phyloP scores from a whole-genome alignment of 2,888 invertebrate species.

The Andrena praecox region DNA sequence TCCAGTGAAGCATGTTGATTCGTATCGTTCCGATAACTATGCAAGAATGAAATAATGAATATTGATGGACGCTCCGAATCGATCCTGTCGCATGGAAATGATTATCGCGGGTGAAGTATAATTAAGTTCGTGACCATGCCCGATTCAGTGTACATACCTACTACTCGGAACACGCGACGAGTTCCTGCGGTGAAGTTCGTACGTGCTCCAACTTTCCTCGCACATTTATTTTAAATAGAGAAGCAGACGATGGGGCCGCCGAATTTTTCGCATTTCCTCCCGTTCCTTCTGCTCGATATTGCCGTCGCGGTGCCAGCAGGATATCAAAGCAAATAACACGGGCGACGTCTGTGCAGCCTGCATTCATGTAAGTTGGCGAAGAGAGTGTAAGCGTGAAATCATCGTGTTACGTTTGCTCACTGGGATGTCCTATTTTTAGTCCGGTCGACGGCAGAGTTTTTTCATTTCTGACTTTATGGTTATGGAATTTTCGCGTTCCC shows the following conservation, averaged over 20 bases:
- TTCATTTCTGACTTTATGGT: background rate
- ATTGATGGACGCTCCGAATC: conserved; percentile 18
- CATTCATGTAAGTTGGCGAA: conserved; percentile 13
- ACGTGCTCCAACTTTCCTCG: background rate
- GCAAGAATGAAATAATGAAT: conserved; percentile 31
- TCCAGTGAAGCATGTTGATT: background rate
- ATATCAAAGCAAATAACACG: conserved; percentile 39
- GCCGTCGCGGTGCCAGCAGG: background rate
- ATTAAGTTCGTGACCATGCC: conserved; percentile 28
- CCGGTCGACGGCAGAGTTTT: background rate
- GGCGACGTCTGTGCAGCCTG: conserved; percentile 10
- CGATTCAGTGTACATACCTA: background rate
- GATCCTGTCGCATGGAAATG: conserved; percentile 14
- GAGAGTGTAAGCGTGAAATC: conserved; percentile 14
- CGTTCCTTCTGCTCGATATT: conserved; percentile 1
- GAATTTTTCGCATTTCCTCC: background rate
- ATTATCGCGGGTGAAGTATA: conserved; percentile 30
- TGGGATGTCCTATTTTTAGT: conserved; percentile 18
- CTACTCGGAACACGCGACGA: background rate
- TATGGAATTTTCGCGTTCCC: background rate
- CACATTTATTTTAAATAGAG: background rate
- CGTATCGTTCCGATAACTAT: background rate
- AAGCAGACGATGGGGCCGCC: too few relatives aligned
- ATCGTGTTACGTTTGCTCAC: conserved; percentile 1
- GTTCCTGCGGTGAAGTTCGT: background rate